phyloP scores from a whole-genome alignment of 2,888 invertebrate species.

The Drosophila picticornis region DNA sequence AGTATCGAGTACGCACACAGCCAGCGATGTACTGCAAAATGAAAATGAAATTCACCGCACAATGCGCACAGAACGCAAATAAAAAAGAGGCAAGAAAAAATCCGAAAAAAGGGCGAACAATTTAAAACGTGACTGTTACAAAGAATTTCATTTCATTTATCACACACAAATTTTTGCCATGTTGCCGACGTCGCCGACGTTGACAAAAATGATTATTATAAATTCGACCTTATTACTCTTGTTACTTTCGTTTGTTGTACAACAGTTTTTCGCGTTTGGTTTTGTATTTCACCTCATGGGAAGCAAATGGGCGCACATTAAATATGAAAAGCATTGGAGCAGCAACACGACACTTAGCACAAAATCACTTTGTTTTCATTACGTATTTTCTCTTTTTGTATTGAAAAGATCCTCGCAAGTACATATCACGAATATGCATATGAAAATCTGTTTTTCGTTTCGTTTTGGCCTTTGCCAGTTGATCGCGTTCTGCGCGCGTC shows the following conservation, averaged over 20 bases:
- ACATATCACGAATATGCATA: conserved; percentile 14
- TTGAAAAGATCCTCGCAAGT: conserved; percentile 30
- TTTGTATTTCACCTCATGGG: conserved; percentile 46
- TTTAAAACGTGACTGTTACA: conserved; percentile 79
- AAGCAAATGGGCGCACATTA: conserved; percentile 13
- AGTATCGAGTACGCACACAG: conserved; percentile 34
- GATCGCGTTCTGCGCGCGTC: conserved; percentile 57
- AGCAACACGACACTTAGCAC: conserved; percentile 25
- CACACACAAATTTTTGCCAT: conserved; percentile 63
- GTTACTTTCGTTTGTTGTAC: conserved; percentile 77
- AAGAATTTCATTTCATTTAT: conserved; percentile 78
- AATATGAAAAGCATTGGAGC: conserved; percentile 15
- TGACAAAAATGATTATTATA: conserved; percentile 80
- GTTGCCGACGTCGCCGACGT: conserved; percentile 55
- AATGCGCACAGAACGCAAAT: conserved; percentile 11
- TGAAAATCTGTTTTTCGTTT: conserved; percentile 36
- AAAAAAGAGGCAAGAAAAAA: conserved; percentile 41
- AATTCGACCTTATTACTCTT: conserved; percentile 80
- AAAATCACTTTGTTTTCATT: conserved; percentile 17
- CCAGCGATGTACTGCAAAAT: conserved; percentile 4
- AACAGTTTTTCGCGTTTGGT: conserved; percentile 45
- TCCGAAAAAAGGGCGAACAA: conserved; percentile 60
- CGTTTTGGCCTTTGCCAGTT: conserved; percentile 48
- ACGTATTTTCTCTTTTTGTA: not conserved
- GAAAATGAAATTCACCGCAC: conserved; percentile 37